A percentile compares a stretch with the other conserved stretches of the same genome.
phyloP scores from a whole-genome alignment of 2,888 invertebrate genomes.

The Stenodera caucasica region DNA sequence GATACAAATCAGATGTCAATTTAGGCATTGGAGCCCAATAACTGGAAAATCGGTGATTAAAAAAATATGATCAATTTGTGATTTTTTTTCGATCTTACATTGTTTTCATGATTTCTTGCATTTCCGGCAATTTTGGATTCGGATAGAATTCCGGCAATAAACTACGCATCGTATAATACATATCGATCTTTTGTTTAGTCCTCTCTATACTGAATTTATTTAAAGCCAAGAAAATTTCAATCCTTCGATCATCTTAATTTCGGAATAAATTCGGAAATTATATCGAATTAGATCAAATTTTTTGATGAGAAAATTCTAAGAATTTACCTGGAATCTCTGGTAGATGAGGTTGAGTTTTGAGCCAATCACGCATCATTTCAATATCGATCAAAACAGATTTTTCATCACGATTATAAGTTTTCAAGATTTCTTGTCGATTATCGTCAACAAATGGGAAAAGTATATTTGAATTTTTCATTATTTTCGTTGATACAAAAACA shows the following conservation, averaged over 20 bases:
- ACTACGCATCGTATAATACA: slow-evolving; percentile 33
- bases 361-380: slow-evolving; percentile 37
- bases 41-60: slow-evolving; percentile 38
- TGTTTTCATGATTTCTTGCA: slow-evolving; percentile 16
- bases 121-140: slow-evolving; percentile 17
- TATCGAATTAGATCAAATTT: background rate
- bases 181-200: slow-evolving; percentile 36
- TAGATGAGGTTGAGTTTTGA: slow-evolving; percentile 40
- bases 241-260: slow-evolving; percentile 20
- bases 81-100: slow-evolving; percentile 27
- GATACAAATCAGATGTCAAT: slow-evolving; percentile 53
- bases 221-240: slow-evolving; percentile 25
- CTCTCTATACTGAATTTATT: slow-evolving; percentile 30
- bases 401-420: slow-evolving; percentile 26
- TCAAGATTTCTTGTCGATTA: slow-evolving; percentile 20
- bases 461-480: background rate
- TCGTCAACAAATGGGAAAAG: slow-evolving; percentile 5
- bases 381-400: slow-evolving; percentile 36
- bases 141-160: slow-evolving; percentile 38
- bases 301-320: background rate
- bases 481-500: background rate
- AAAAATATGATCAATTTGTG: background rate
- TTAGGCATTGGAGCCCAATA: slow-evolving; percentile 57
- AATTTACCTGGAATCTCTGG: slow-evolving; percentile 42
- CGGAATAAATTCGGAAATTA: too few species aligned